A percentile compares a stretch with the other conserved stretches of the same genome.
These are phyloP conservation scores for Scaptomyza caliginosa DNA, from an alignment of 2,888 invertebrate species.

Conservation along the genomic window DNA sequence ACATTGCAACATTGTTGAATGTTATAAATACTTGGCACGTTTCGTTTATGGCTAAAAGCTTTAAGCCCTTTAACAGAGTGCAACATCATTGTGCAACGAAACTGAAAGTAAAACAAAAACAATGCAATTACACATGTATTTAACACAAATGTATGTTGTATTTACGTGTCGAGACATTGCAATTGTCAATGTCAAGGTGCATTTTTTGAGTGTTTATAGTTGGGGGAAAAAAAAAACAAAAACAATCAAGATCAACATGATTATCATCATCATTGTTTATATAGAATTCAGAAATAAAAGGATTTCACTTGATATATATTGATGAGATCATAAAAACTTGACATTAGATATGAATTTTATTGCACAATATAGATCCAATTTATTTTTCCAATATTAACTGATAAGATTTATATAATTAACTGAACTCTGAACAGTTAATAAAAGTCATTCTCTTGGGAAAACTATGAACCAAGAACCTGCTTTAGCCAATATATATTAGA, in stretches of 20 bases:
- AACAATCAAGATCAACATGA: neutral
- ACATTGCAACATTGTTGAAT: slow-evolving; percentile 8
- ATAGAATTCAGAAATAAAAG: no score
- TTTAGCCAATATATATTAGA: neutral
- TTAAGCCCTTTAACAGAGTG: slow-evolving; percentile 22
- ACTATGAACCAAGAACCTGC: neutral
- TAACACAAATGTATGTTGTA: neutral
- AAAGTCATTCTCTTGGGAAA: neutral
- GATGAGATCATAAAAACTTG: neutral
- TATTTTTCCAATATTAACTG: no score
- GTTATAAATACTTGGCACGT: slow-evolving; percentile 45
- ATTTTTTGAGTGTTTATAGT: neutral
- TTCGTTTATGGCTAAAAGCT: slow-evolving; percentile 25
- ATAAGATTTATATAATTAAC: neutral
- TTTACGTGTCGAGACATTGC: slow-evolving; percentile 2
- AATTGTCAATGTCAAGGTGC: slow-evolving; percentile 28
- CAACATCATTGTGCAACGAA: slow-evolving; percentile 20
- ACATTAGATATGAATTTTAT: no score
- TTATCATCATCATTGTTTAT: neutral
- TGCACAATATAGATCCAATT: no score
- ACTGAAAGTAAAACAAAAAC: slow-evolving; percentile 24
- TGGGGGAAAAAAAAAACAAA: no score
- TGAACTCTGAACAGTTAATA: neutral
- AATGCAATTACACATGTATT: neutral
- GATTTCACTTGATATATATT: no score